A percentile compares a stretch with the other conserved stretches of the same genome.
Conservation (phyloP, 2,113 vertebrate species). For the Archocentrus centrarchus region DNA sequence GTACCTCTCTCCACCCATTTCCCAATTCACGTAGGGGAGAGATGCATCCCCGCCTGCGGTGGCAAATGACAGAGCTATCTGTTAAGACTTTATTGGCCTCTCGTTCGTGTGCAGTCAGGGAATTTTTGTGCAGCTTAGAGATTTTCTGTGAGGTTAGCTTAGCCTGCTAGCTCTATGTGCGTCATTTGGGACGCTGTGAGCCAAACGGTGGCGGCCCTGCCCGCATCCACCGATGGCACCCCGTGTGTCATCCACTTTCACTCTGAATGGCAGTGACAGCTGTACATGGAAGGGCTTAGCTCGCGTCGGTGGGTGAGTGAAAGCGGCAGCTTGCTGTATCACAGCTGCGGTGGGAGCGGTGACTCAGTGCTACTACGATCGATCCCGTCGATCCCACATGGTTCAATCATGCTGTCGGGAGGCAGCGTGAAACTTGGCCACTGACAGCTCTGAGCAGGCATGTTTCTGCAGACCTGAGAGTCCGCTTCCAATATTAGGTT, state of each 20-base stretch:
- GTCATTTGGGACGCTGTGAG: constrained; percentile 59
- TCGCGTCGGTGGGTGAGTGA: background rate
- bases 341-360: background rate
- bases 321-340: constrained; percentile 8
- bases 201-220: constrained; percentile 55
- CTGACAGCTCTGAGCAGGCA: background rate
- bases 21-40: constrained; percentile 15
- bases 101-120: fast-evolving
- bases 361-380: constrained; percentile 5
- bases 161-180: constrained; percentile 72
- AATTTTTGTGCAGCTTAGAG: background rate
- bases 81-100: background rate
- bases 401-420: background rate
- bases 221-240: constrained; percentile 47
- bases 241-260: background rate
- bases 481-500: constrained; percentile 31
- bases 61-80: background rate
- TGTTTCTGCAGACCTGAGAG: background rate
- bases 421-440: background rate
- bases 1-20: constrained; percentile 63
- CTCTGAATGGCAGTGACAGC: constrained; percentile 44
- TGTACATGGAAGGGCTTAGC: background rate
- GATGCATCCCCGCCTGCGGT: background rate
- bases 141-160: constrained; percentile 20
- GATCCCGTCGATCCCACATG: constrained; percentile 14